Conservation (phyloP, 2,113 vertebrate species). For the Clupea harengus region DNA sequence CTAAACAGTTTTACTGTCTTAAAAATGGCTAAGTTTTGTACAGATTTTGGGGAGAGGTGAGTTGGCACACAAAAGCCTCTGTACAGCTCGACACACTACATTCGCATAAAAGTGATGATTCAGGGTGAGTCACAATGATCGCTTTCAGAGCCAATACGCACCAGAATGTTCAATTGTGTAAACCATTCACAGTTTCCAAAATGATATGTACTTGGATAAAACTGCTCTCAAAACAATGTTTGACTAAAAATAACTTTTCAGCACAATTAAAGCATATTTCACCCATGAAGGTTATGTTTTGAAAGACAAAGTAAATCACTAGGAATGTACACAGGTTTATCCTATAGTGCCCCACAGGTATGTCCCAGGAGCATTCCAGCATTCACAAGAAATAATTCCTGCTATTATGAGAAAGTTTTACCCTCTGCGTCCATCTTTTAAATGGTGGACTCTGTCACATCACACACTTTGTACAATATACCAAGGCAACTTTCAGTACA, state of each 20-base stretch:
- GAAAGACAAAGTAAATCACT: background rate
- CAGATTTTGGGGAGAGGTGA: background rate
- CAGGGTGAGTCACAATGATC: background rate
- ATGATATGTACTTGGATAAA: conserved; percentile 13
- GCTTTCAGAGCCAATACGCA: conserved; percentile 15
- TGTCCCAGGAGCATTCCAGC: conserved; percentile 17
- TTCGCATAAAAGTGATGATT: conserved; percentile 18
- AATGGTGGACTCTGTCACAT: background rate
- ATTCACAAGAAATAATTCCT: conserved; percentile 9
- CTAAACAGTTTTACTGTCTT: background rate
- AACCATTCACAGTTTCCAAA: conserved; percentile 17
- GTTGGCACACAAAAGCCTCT: background rate
- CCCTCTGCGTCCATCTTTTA: background rate
- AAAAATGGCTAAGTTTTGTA: background rate
- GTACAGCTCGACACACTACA: conserved; percentile 13
- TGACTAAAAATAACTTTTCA: conserved; percentile 6
- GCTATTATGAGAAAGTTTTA: conserved; percentile 2
- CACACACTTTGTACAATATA: conserved; percentile 11
- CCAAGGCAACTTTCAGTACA: conserved; percentile 14
- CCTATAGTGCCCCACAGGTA: background rate
- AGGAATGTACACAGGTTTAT: conserved; percentile 21
- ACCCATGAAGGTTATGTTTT: background rate
- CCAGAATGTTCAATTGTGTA: conserved; percentile 15
- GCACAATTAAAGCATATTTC: conserved; percentile 6
- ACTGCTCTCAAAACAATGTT: background rate